Evolutionary conservation across 2,113 vertebrate species (phyloP), one percentile per base, ranked within the genome.

Genomic region (Leptobrachium ailaonicum): DNA sequence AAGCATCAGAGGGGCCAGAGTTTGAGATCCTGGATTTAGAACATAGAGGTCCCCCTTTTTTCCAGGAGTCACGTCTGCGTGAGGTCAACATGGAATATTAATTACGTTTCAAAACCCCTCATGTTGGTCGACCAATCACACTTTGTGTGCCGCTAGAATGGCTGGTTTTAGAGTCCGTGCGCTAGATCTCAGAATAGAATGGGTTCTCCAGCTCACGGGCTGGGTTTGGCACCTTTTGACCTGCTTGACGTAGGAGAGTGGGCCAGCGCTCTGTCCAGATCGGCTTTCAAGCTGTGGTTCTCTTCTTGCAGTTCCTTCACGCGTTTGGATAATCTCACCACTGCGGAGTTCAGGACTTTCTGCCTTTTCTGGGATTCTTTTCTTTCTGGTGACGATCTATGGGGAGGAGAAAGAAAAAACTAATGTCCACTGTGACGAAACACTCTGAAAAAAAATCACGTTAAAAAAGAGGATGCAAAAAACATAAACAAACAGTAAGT

Each of bases 271-370:
- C 83, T 89, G 68, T 88, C 88, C 58, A 97, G 86, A 74, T 97
- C 95, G 66, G 94, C 92, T 83, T 94, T 92, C 42, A 98, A 89
- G 11, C 83, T 87, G 4, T 50, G 77, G 79, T 98, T 98, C 85
- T 98, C 96, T 76, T 94, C 87, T 0, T 95, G 95, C 60, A 97
- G 75, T 41, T 95, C 94, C 82, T 94, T 94, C 75, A 95, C 77
- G 2, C 89, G 93, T 81, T 92, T 92, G 6, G 95, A 94, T 82
- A 97, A 76, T 76, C 89, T 94, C 73, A 94, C 87, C 66, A 97
- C 86, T 2, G 92, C 89, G 6, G 91, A 88, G 83, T 88, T 94
- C 71, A 95, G 83, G 9, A 88, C 87, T 77, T 93, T 96, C 20
- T 95, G 94, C 76, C 90, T 90, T 41, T 87, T 91, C 8, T 91